Evolutionary conservation across 2,888 invertebrate genomes (phyloP), one percentile per base, ranked within the genome.

Genomic region (Sipha maydis): DNA sequence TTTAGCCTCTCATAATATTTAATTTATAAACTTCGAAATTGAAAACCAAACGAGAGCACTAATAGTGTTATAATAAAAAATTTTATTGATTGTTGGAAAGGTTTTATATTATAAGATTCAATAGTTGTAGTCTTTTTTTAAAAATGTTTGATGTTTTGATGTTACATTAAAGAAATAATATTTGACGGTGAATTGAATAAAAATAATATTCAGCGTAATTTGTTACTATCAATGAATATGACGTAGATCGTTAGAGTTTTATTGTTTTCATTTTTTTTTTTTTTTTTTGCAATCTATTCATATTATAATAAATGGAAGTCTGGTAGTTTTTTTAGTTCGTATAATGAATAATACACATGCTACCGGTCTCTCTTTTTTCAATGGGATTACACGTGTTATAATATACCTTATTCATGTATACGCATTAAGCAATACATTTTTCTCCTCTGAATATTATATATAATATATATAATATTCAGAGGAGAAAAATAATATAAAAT

Each of bases 271-370:
- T 11, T 28, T 14, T 21, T 61, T 80, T 25, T 61, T 61, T 25
- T 61, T 67, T 67, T 84, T 38, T 76, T 38, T 34, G 38, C 75
- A 83, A 76, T 61, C 61, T 76, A 28, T 41, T 11, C 21, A 67
- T 28, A 31, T 21, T 25, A 28, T 85, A 76, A 85, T 67, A 41
- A 85, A 76, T 31, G 41, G 25, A 25, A 11, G 25, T 7, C 41
- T 41, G 28, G 67, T 84, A 67, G 67, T 85, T 67, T 34, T 85
- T 85, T 48, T 85, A 61, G 67, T 85, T 25, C 11, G 17, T 77
- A 31, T 85, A 67, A 77, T 83, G 73, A 54, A 83, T 85, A 85
- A 76, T 76, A 85, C 84, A 85, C 67, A 85, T 77, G 67, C 76
- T 76, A 67, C 76, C 3, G 25, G 28, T 67, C 31, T 85, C 61